Conservation (phyloP, 2,113 vertebrate genomes). For the Tor tambroides region DNA sequence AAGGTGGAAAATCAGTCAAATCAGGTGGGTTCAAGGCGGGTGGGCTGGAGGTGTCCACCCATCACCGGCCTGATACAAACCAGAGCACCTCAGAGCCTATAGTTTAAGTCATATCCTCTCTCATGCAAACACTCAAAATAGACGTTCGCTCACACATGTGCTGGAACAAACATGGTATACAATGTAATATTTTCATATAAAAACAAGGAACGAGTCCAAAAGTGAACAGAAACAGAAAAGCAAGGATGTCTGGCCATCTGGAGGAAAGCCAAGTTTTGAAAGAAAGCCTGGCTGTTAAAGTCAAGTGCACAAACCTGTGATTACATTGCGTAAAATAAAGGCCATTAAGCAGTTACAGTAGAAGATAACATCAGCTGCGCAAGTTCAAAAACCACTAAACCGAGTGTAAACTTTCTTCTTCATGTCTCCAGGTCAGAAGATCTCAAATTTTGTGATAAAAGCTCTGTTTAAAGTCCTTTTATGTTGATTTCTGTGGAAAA, state of each 20-base stretch:
- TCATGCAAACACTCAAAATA: not conserved
- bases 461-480: slow-evolving; percentile 36
- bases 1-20: slow-evolving; percentile 69
- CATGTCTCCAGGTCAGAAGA: slow-evolving; percentile 11
- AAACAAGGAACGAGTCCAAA: not conserved
- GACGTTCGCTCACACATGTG: not conserved
- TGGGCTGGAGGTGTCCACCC: slow-evolving; percentile 66
- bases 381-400: not conserved
- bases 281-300: not conserved
- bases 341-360: slow-evolving; percentile 10
- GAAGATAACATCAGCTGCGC: slow-evolving; percentile 5
- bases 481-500: not conserved
- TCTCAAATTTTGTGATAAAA: slow-evolving; percentile 62
- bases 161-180: not conserved
- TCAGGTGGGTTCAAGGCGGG: slow-evolving; percentile 67
- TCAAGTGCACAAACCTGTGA: slow-evolving; percentile 20
- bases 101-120: slow-evolving; percentile 29
- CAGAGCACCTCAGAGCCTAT: slow-evolving; percentile 17
- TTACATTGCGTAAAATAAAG: not conserved
- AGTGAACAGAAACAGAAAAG: not conserved
- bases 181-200: not conserved
- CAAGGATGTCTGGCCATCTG: not conserved
- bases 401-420: not conserved
- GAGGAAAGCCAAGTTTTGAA: not conserved
- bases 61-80: slow-evolving; percentile 61